phyloP scores from a whole-genome alignment of 2,797 vertebrate genomes.

The Anguilla marmorata region DNA sequence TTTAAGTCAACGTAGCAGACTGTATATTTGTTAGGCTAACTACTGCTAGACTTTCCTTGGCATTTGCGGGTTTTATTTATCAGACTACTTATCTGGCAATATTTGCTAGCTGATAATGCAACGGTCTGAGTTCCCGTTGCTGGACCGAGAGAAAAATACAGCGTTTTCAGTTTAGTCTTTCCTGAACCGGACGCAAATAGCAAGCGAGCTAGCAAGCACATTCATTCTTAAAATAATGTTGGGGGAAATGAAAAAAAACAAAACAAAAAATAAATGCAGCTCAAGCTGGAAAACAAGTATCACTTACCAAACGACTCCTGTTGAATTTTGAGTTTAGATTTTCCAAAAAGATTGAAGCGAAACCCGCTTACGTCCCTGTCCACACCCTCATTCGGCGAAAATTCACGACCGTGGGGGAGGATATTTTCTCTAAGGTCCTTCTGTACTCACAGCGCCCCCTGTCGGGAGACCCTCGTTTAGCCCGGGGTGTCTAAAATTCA shows the following conservation, averaged over 20 bases:
- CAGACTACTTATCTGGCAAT: neutral
- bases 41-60: neutral
- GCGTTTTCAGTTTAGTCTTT: neutral
- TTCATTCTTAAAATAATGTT: neutral
- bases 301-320: constrained; percentile 51
- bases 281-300: neutral
- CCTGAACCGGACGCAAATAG: constrained; percentile 27
- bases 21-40: neutral
- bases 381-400: constrained; percentile 64
- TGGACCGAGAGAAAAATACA: neutral
- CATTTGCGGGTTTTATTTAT: neutral
- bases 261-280: neutral
- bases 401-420: constrained; percentile 27
- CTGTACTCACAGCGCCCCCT: constrained; percentile 41
- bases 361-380: constrained; percentile 49
- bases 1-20: neutral
- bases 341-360: constrained; percentile 36
- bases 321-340: neutral
- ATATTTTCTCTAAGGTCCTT: neutral
- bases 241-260: neutral
- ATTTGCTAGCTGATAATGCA: neutral
- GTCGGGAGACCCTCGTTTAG: neutral
- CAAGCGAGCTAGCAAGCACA: neutral
- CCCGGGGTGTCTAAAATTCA: neutral
- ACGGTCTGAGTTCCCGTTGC: neutral